phyloP scores from a whole-genome alignment of 2,113 vertebrate genomes.

The Larimichthys crocea region DNA sequence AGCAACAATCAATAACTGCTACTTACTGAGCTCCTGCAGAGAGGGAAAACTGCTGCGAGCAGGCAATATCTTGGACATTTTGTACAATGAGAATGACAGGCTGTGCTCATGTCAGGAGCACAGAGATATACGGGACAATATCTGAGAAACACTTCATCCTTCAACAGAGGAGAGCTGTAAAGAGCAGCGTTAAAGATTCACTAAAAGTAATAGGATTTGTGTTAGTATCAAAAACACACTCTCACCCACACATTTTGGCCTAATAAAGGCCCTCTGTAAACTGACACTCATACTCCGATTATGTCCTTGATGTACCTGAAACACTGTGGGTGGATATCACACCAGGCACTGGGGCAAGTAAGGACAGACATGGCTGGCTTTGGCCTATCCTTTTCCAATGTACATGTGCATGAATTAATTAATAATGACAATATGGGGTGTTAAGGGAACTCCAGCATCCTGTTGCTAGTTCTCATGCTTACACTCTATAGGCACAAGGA shows the following conservation, averaged over 20 bases:
- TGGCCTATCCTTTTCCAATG: background rate
- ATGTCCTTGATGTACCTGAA: slow-evolving; percentile 20
- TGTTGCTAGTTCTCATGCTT: no score
- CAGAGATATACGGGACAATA: background rate
- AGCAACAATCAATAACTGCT: slow-evolving; percentile 46
- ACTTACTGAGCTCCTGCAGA: background rate
- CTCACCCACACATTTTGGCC: slow-evolving; percentile 16
- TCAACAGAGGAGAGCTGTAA: background rate
- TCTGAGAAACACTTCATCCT: slow-evolving; percentile 1
- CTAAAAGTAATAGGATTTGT: slow-evolving; percentile 33
- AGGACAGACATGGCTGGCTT: slow-evolving; percentile 1
- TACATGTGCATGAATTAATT: background rate
- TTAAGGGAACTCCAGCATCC: no score
- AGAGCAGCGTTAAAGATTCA: slow-evolving; percentile 13
- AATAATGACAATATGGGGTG: no score
- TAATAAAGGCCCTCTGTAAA: background rate
- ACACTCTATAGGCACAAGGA: no score
- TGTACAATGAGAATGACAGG: background rate
- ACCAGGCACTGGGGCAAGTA: background rate
- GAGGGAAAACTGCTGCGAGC: slow-evolving; percentile 15
- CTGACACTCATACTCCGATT: slow-evolving; percentile 4
- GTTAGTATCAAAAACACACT: slow-evolving; percentile 2
- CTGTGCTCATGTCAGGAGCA: background rate
- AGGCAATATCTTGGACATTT: slow-evolving; percentile 8
- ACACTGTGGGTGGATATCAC: slow-evolving; percentile 15